phyloP scores from a whole-genome alignment of 2,888 invertebrate genomes.

The Endomychus coccineus region DNA sequence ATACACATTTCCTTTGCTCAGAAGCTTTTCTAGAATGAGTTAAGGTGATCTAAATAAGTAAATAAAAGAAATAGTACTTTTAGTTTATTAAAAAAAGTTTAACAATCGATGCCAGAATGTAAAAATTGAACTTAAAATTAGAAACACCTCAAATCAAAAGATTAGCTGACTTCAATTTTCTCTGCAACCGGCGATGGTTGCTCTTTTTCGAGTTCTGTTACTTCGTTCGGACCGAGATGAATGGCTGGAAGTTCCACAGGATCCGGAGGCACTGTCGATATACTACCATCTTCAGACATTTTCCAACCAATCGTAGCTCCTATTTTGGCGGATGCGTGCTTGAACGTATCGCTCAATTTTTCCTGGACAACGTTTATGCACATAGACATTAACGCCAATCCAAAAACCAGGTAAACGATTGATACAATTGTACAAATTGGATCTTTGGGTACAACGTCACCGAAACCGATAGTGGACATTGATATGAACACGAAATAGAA shows the following conservation, averaged over 20 bases:
- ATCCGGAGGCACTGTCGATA: constrained; percentile 33
- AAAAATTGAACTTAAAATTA: too few species aligned
- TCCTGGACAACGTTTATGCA: constrained; percentile 94
- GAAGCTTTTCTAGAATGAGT: too few species aligned
- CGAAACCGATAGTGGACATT: constrained; percentile 96
- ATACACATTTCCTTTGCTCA: too few species aligned
- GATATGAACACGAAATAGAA: constrained; percentile 97
- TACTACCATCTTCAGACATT: constrained; percentile 58
- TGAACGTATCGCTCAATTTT: constrained; percentile 71
- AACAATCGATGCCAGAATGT: too few species aligned
- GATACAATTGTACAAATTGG: constrained; percentile 84
- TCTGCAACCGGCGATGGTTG: too few species aligned
- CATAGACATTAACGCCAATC: constrained; percentile 93
- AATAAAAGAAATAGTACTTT: too few species aligned
- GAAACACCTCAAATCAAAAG: too few species aligned
- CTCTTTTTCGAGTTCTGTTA: neutral
- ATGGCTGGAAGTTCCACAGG: constrained; percentile 33
- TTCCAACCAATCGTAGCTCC: constrained; percentile 76
- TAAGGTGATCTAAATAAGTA: too few species aligned
- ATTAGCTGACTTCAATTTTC: too few species aligned
- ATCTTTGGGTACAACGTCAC: constrained; percentile 76
- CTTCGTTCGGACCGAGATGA: too few species aligned
- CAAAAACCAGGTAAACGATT: constrained; percentile 88
- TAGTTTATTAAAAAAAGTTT: too few species aligned
- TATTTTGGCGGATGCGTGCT: constrained; percentile 75